Evolutionary conservation across 2,888 invertebrate species (phyloP).

Genomic region (Troglohyphantes excavatus): DNA sequence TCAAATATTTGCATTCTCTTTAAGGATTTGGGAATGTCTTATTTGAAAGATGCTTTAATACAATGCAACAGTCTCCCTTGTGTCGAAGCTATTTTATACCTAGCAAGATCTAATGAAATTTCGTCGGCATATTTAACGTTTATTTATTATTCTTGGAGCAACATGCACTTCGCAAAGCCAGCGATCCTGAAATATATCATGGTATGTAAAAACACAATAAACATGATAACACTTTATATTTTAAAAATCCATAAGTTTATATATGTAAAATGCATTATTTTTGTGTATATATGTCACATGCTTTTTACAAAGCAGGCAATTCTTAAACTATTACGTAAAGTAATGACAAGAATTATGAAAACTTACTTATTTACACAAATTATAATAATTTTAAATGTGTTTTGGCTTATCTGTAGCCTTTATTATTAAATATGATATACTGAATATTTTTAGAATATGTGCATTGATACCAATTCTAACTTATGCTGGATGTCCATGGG

Average conservation of each 20-base stretch:
- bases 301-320: background rate
- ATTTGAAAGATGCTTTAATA: constrained; percentile 61
- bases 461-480: constrained; percentile 22
- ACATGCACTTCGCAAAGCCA: constrained; percentile 54
- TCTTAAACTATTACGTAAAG: background rate
- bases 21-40: constrained; percentile 56
- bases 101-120: constrained; percentile 49
- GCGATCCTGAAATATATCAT: constrained; percentile 34
- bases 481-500: constrained; percentile 57
- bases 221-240: no score
- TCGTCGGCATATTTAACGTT: constrained; percentile 42
- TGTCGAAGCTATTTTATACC: constrained; percentile 29
- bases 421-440: no score
- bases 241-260: background rate
- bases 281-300: no score
- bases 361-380: background rate
- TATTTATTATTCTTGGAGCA: constrained; percentile 63
- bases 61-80: constrained; percentile 74
- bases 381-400: background rate
- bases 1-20: background rate
- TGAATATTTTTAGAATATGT: constrained; percentile 23
- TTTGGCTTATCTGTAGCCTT: no score
- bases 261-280: background rate
- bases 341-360: background rate
- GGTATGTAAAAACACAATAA: constrained; percentile 61